Evolutionary conservation across 92 coral and sea anemone genomes (phyloP).

Genomic region (Meandrina meandrites): DNA sequence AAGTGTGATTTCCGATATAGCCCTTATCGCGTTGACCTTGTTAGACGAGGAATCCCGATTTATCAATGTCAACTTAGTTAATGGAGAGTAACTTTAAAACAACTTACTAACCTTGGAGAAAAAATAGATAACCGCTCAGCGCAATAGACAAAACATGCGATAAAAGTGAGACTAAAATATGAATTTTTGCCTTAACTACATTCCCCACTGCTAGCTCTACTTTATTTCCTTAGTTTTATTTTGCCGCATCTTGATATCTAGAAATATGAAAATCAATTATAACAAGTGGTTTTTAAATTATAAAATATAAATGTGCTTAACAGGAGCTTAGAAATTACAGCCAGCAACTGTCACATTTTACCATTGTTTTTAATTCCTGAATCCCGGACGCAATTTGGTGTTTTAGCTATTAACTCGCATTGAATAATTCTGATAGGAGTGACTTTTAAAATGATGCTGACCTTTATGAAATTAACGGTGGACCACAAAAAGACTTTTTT

Average conservation of each 20-base stretch:
- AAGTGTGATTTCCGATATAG: slow-evolving; percentile 30
- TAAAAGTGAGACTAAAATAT: neutral
- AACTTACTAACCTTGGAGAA: slow-evolving; percentile 16
- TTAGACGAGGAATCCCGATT: slow-evolving; percentile 15
- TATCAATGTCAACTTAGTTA: neutral
- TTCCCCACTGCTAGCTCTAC: neutral
- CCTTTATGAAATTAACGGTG: slow-evolving; percentile 8
- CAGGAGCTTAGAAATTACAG: neutral
- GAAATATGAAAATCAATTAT: neutral
- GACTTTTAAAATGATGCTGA: neutral
- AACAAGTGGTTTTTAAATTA: slow-evolving; percentile 12
- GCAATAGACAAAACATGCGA: slow-evolving; percentile 9
- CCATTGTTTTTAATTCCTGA: neutral
- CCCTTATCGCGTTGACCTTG: slow-evolving; percentile 32
- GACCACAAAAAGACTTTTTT: neutral
- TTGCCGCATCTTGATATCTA: neutral
- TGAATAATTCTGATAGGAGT: neutral
- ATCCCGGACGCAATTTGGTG: neutral
- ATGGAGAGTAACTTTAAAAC: slow-evolving; percentile 6
- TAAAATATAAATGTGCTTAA: slow-evolving; percentile 15
- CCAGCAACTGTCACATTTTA: neutral
- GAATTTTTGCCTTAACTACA: neutral
- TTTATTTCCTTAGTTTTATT: neutral
- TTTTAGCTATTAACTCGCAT: neutral
- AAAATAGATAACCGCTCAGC: neutral